Evolutionary conservation across 2,888 invertebrate genomes (phyloP).

Genomic region (Flexamia atlantica): DNA sequence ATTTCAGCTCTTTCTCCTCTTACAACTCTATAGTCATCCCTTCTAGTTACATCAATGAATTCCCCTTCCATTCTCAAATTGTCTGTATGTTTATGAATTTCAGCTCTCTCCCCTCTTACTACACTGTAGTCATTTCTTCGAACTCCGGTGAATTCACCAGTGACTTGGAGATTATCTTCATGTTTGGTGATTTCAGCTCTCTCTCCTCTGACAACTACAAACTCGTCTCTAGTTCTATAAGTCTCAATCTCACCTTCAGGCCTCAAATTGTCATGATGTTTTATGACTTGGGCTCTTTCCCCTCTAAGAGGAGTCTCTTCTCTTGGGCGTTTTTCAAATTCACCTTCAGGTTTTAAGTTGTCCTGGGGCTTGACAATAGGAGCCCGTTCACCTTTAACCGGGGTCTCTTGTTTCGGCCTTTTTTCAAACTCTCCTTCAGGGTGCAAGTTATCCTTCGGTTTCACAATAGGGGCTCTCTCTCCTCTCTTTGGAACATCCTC

Average conservation of each 20-base stretch:
- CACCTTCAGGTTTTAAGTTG: conserved; percentile 79
- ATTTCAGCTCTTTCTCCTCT: conserved; percentile 73
- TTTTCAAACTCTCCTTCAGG: conserved; percentile 77
- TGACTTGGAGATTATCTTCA: conserved; percentile 76
- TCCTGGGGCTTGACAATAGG: conserved; percentile 76
- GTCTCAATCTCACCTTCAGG: conserved; percentile 72
- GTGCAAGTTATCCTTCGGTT: conserved; percentile 73
- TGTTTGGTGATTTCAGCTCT: conserved; percentile 72
- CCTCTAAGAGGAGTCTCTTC: conserved; percentile 70
- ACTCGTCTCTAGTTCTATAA: conserved; percentile 77
- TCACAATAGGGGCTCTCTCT: conserved; percentile 69
- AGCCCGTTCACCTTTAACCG: conserved; percentile 76
- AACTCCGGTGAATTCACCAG: conserved; percentile 76
- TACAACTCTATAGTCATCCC: conserved; percentile 73
- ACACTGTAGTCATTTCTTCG: conserved; percentile 74
- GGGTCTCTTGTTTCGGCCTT: conserved; percentile 69
- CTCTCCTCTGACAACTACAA: conserved; percentile 74
- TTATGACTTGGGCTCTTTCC: conserved; percentile 71
- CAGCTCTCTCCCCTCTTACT: conserved; percentile 72
- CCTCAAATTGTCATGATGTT: conserved; percentile 72
- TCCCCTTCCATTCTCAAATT: conserved; percentile 79
- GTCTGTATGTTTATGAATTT: conserved; percentile 77
- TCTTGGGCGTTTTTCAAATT: conserved; percentile 74
- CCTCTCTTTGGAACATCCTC: conserved; percentile 73
- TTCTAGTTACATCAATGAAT: conserved; percentile 71